A percentile compares a stretch with the other conserved stretches of the same genome.
phyloP scores from a whole-genome alignment of 1,140 invertebrate genomes.

The Zaprionus nigranus region DNA sequence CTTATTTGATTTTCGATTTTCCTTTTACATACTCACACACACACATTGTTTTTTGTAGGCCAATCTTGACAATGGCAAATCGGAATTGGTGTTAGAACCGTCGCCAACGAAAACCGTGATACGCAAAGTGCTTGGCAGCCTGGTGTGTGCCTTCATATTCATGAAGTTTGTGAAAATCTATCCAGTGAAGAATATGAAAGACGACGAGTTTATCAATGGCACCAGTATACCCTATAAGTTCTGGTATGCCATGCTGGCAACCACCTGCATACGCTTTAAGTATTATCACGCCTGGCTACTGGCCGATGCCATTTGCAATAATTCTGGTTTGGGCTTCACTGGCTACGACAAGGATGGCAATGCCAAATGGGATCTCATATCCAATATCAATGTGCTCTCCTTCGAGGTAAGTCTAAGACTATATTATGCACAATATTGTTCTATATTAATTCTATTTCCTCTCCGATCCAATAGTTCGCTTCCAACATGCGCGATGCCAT shows the following conservation, averaged over 20 bases:
- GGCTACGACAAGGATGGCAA: constrained; percentile 91
- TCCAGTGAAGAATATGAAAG: constrained; percentile 88
- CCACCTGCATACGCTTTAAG: constrained; percentile 93
- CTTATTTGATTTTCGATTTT: constrained; percentile 4
- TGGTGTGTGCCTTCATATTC: constrained; percentile 88
- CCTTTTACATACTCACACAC: neutral
- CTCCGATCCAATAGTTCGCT: constrained; percentile 87
- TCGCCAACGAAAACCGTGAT: constrained; percentile 87
- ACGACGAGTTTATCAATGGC: constrained; percentile 88
- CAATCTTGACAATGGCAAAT: constrained; percentile 83
- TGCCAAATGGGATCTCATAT: constrained; percentile 93
- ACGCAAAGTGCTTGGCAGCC: constrained; percentile 88
- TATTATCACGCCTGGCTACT: constrained; percentile 99
- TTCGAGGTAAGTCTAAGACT: constrained; percentile 92
- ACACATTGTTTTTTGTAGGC: constrained; percentile 49
- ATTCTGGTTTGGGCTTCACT: constrained; percentile 95
- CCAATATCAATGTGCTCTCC: constrained; percentile 94
- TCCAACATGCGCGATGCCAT: constrained; percentile 92
- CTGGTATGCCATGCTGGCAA: constrained; percentile 91
- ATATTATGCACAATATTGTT: neutral
- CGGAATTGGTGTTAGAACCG: constrained; percentile 86
- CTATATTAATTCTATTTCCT: neutral
- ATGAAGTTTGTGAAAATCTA: constrained; percentile 88
- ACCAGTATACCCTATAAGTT: constrained; percentile 85
- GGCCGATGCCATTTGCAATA: constrained; percentile 97